Evolutionary conservation across 1,140 invertebrate genomes (phyloP), one percentile per base, ranked within the genome.

Genomic region (Drosophila sechellia): DNA sequence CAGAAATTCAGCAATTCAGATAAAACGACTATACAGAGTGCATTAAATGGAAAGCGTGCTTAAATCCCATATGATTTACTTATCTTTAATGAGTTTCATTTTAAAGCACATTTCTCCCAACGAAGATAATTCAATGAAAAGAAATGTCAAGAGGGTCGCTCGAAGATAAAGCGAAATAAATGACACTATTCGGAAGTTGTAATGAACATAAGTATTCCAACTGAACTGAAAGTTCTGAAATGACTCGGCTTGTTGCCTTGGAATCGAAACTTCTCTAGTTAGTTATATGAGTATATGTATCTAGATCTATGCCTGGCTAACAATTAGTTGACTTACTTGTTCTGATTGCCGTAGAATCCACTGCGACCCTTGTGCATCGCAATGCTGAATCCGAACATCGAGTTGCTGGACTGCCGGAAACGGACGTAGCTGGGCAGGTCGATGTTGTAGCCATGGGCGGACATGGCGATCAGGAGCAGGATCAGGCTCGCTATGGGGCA

Each of bases 341-440:
- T 85, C 40, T 65, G 72, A 56, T 83, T 80, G 65, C 57, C 45
- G 48, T 37, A 72, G 31, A 80, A 87, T 35, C 66, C 66, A 53
- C 48, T 75, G 43, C 70, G 72, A 6, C 60, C 46, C 72, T 86
- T 91, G 57, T 92, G 91, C 20, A 92, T 58, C 0, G 91, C 91
- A 60, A 92, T 91, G 77, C 91, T 92, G 40, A 92, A 92, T 20
- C 91, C 91, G 45, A 92, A 92, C 91, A 92, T 92, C 22, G 91
- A 75, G 25, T 80, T 90, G 53, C 45, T 49, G 46, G 81, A 64
- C 25, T 92, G 85, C 15, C 73, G 75, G 76, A 91, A 90, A 34
- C 85, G 68, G 13, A 87, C 80, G 53, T 92, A 92, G 17, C 90
- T 92, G 60, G 87, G 84, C 78, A 91, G 79, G 74, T 92, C 91